Conservation (phyloP, 1,140 invertebrate genomes). For the Lerema accius region DNA sequence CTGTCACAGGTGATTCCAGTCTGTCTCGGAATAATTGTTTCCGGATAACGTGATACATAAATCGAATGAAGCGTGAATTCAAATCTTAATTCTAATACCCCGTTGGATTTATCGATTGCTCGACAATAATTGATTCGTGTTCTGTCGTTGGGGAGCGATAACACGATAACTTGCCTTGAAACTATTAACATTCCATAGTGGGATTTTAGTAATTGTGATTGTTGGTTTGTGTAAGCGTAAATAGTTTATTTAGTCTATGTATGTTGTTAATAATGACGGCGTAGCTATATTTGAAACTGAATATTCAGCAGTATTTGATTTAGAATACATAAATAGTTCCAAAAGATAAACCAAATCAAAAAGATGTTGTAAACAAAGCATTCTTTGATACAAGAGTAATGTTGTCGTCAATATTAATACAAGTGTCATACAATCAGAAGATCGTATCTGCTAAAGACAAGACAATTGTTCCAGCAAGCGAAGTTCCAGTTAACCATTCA, state of each 20-base stretch:
- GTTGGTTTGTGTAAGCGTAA: not conserved
- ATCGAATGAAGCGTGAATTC: conserved; percentile 31
- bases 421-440: not conserved
- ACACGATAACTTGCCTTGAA: conserved; percentile 18
- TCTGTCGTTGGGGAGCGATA: conserved; percentile 21
- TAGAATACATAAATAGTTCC: too few species aligned
- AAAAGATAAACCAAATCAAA: too few species aligned
- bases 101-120: conserved; percentile 23
- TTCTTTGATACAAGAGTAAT: too few species aligned
- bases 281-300: too few species aligned
- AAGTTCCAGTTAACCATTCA: conserved; percentile 21
- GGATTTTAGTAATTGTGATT: conserved; percentile 17
- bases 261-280: too few species aligned
- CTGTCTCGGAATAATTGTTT: conserved; percentile 29
- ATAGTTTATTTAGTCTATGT: not conserved
- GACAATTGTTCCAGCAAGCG: conserved; percentile 11
- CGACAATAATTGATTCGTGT: conserved; percentile 33
- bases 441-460: not conserved
- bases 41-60: conserved; percentile 30
- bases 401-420: too few species aligned
- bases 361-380: too few species aligned
- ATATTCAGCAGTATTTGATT: too few species aligned
- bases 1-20: conserved; percentile 30
- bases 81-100: conserved; percentile 26
- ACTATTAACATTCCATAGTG: conserved; percentile 15